Evolutionary conservation across 2,113 vertebrate species (phyloP).

Genomic region (Podarcis muralis): DNA sequence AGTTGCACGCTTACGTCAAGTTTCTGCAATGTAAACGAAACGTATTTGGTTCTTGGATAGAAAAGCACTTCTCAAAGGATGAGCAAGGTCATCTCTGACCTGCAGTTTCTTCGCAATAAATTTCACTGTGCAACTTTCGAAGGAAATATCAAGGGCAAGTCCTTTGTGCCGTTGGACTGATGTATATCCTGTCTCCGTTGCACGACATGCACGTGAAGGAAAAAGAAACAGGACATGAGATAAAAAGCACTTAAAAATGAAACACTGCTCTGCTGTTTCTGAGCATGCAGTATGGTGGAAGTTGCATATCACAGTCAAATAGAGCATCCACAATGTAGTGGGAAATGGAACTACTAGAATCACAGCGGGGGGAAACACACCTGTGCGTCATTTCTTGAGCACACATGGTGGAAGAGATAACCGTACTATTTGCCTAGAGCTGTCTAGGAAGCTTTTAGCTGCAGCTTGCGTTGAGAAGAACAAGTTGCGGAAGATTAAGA

Average conservation of each 20-base stretch:
- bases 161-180: neutral
- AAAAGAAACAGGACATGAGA: accelerated
- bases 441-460: neutral
- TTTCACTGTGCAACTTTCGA: neutral
- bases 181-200: neutral
- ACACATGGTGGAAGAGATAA: neutral
- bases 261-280: accelerated
- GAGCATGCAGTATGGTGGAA: neutral
- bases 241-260: neutral
- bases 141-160: neutral
- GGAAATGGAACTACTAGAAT: neutral
- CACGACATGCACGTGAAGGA: accelerated
- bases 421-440: neutral
- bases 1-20: neutral
- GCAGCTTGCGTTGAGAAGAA: neutral
- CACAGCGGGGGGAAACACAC: neutral
- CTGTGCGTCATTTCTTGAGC: neutral
- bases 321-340: slow-evolving; percentile 8
- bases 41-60: neutral
- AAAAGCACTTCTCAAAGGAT: neutral
- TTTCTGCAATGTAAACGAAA: slow-evolving; percentile 8
- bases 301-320: neutral
- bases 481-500: neutral
- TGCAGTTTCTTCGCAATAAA: neutral
- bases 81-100: neutral